These are phyloP conservation scores for Myanophis thanlyinensis DNA, from an alignment of 2,113 vertebrate genomes.

Conservation along the genomic window DNA sequence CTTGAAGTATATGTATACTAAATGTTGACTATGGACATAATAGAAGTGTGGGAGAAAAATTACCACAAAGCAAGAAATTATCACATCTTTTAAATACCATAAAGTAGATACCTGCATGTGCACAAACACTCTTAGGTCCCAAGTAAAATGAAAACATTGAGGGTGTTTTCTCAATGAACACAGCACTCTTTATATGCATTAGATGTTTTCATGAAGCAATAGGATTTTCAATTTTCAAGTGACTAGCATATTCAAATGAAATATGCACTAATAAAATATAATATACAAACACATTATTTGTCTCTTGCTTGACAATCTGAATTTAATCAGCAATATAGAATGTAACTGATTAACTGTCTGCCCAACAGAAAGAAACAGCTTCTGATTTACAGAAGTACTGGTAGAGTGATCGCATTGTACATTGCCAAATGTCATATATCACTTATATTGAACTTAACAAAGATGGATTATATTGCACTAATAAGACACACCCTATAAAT, in stretches of 20 bases:
- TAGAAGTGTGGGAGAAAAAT: background rate
- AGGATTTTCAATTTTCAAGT: conserved; percentile 75
- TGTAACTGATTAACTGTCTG: conserved; percentile 83
- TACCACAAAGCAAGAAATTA: background rate
- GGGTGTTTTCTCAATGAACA: conserved; percentile 55
- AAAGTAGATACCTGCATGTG: no score
- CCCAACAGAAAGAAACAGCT: conserved; percentile 78
- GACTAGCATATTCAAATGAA: conserved; percentile 74
- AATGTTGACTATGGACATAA: background rate
- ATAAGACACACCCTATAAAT: conserved; percentile 77
- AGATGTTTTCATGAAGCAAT: conserved; percentile 64
- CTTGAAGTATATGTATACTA: background rate
- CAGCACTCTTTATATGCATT: conserved; percentile 70
- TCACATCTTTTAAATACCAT: background rate
- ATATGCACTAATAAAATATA: conserved; percentile 75
- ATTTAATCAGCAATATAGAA: conserved; percentile 79
- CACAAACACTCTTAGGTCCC: conserved; percentile 51
- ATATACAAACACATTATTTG: conserved; percentile 80
- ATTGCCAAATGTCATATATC: conserved; percentile 81
- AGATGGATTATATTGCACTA: conserved; percentile 76
- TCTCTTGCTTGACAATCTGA: conserved; percentile 74
- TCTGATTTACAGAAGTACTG: conserved; percentile 79
- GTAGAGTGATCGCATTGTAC: conserved; percentile 78
- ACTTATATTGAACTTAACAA: conserved; percentile 82
- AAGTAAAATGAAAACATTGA: conserved; percentile 63